phyloP scores from a whole-genome alignment of 2,113 vertebrate species.

The Hyaena hyaena region DNA sequence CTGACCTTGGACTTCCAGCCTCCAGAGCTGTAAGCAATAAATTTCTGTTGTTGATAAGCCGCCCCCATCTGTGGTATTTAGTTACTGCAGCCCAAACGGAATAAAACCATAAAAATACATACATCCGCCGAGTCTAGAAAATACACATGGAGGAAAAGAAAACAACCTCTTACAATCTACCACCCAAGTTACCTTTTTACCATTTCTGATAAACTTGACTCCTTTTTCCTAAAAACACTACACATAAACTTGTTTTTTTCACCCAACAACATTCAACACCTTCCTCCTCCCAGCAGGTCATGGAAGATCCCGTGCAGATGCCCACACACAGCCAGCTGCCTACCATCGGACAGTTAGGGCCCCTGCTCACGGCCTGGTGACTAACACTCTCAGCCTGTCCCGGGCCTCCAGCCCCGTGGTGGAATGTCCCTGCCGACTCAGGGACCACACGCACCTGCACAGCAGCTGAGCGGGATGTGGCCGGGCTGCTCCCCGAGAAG shows the following conservation, averaged over 20 bases:
- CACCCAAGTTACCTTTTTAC: too few species aligned
- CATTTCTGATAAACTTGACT: not conserved
- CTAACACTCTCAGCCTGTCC: not conserved
- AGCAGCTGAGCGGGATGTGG: too few species aligned
- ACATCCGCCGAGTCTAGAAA: not conserved
- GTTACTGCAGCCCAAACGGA: not conserved
- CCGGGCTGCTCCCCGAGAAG: not conserved
- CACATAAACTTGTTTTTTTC: not conserved
- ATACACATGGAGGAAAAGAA: not conserved
- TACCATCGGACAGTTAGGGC: fast-evolving
- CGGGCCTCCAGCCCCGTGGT: not conserved
- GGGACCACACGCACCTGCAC: not conserved
- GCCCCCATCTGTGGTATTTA: not conserved
- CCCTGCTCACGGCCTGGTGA: not conserved
- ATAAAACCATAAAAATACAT: not conserved
- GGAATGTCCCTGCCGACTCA: not conserved
- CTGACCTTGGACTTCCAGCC: not conserved
- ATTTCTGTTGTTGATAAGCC: not conserved
- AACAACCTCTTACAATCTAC: not conserved
- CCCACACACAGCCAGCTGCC: fast-evolving
- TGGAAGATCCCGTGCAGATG: not conserved
- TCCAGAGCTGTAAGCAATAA: not conserved
- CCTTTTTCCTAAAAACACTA: not conserved
- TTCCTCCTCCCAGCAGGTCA: not conserved
- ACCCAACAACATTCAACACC: not conserved